Evolutionary conservation across 1,140 invertebrate genomes (phyloP), one percentile per base, ranked within the genome.

Genomic region (Euura lappo): DNA sequence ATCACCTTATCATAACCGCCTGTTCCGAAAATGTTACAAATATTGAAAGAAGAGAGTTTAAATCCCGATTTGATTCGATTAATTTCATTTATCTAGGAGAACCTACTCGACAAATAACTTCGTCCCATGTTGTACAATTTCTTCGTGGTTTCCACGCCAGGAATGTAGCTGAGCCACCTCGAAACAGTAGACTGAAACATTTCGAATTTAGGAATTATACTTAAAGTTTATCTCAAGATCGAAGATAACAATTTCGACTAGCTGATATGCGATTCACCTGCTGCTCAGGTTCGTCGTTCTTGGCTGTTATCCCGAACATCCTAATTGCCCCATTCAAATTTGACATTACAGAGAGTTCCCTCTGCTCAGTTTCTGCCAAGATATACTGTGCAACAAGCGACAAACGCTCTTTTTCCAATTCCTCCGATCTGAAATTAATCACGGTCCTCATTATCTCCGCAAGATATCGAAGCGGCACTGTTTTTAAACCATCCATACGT

Each of bases 281-380:
- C 65, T 78, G 72, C 51, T 75, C 74, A n/a, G 51, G 51, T 43
- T 76, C 71, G 13, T 51, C 66, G 44, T 28, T 6, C 6, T 77
- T 77, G 6, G 74, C 73, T 8, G 77, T 75, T 42, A 84, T 83
- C 11, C 75, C 81, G 69, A 81, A 83, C 75, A 84, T 81, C 69
- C 79, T 76, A 2, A 80, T 72, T 2, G 82, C 79, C n/a, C 78
- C 77, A 71, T 84, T 83, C 28, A 81, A 80, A 69, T 82, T 72
- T 5, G 79, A 81, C 81, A 84, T 83, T 2, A 84, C 82, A 13
- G 80, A 79, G 45, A 84, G 70, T 77, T 84, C 81, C 11, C 77
- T 75, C 4, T 78, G 78, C 68, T 79, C 75, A 28, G 81, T 83
- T n/a, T 78, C 71, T 11, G 76, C 74, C 28, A 84, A 72, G 60